phyloP scores from a whole-genome alignment of 1,140 invertebrate species.

The Lysiphlebus fabarum region DNA sequence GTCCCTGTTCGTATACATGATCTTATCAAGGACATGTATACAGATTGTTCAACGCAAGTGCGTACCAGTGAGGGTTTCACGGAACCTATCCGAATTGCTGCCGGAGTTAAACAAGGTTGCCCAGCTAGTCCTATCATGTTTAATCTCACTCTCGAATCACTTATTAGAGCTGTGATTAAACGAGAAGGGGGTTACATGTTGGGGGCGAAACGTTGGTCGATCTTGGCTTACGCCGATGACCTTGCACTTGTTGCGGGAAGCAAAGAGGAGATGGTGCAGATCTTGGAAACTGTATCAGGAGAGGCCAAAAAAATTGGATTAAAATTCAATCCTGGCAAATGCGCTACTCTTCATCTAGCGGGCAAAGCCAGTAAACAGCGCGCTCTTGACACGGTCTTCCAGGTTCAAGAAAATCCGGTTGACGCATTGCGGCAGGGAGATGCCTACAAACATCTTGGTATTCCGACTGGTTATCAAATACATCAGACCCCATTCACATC shows the following conservation, averaged over 20 bases:
- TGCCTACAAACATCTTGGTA: conserved; percentile 33
- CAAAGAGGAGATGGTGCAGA: conserved; percentile 16
- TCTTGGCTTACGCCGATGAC: conserved; percentile 41
- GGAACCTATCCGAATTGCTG: conserved; percentile 31
- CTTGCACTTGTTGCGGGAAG: conserved; percentile 27
- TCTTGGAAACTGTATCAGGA: conserved; percentile 20
- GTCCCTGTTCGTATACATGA: conserved; percentile 14
- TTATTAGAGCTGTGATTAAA: conserved; percentile 17
- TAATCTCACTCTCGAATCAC: conserved; percentile 45
- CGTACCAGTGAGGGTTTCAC: conserved; percentile 26
- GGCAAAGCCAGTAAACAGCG: neutral
- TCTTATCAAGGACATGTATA: conserved; percentile 31
- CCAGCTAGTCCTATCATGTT: conserved; percentile 47
- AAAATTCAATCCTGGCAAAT: conserved; percentile 35
- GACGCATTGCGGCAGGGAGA: conserved; percentile 25
- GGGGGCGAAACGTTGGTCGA: conserved; percentile 25
- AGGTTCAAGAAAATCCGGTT: conserved; percentile 19
- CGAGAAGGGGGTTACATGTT: conserved; percentile 26
- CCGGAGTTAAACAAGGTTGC: conserved; percentile 47
- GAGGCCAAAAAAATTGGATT: conserved; percentile 25
- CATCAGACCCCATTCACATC: conserved; percentile 28
- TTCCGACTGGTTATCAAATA: conserved; percentile 33
- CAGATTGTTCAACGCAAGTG: conserved; percentile 18
- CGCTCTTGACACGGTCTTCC: conserved; percentile 13
- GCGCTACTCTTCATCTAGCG: conserved; percentile 30